Evolutionary conservation across 2,888 invertebrate species (phyloP), one percentile per base, ranked within the genome.

Genomic region (Dione vanillae): DNA sequence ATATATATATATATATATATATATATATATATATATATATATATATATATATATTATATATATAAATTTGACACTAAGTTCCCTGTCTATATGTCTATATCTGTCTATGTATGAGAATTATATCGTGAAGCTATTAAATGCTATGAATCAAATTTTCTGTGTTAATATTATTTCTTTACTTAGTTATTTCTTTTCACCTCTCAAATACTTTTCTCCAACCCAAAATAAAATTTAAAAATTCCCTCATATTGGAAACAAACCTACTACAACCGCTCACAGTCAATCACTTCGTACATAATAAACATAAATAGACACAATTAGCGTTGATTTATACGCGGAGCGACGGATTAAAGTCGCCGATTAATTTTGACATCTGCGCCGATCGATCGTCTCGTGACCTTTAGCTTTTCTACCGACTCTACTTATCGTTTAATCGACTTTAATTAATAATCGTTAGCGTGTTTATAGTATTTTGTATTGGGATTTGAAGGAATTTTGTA

Each of bases 241-340:
- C 40, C n/a, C n/a, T n/a, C 12, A 20, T 16, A 51, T 11, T 5
- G 20, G 51, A 20, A 52, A 12, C 14, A 7, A 52, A 52, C 27
- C 27, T 0, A 51, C 12, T 5, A 14, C 20, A 10, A 6, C 10
- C 12, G 6, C 47, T n/a, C 10, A 47, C 49, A 49, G 10, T 11
- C 14, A 52, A 27, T 52, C 20, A 0, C 40, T 6, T 6, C 11
- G 7, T 3, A 56, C 74, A 87, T 87, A 89, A 89, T 91, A 88
- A 89, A 89, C 90, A 90, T 89, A 90, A 90, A 90, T 90, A 86
- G 89, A 80, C 78, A 82, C 88, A 90, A 90, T 91, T 89, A 89
- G 82, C 82, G 82, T 78, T 89, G 90, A 91, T 91, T 89, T 89
- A 91, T 90, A 78, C 80, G 80, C 86, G 82, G 86, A 82, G 83